Base-by-base conservation (phyloP, 2,113 vertebrate species). In the Pongo pygmaeus region DNA sequence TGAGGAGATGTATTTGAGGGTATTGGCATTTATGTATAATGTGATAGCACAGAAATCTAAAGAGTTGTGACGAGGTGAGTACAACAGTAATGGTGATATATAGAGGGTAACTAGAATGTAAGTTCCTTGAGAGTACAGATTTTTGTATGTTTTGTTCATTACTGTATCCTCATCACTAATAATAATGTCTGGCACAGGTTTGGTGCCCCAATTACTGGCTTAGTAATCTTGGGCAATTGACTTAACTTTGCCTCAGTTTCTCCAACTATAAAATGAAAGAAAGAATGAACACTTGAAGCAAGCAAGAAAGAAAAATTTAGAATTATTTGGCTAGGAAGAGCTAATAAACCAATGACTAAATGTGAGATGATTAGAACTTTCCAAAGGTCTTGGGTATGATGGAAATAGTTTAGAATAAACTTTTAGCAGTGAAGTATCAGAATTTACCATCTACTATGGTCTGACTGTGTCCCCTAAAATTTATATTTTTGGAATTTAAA, bases 31-130 rank as follows among this genome's bases (percentile, higher is more conserved):
- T 18, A 59, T 43, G 40, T 22, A 5, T 55, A 10, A 7, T 2
- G 30, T 10, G 32, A 27, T 11, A 38, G 81, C 23, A 11, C 32
- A 57, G 50, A 40, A 13, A 18, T 11, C 5, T 25, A 40, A 46
- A 52, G 50, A 16, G 12, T 12, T 20, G 23, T 75, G 8, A 30
- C 32, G 30, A 55, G 69, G 57, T 48, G 9, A n/a, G 20, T 35
- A 8, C 61, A 20, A 30, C n/a, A 13, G 13, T 30, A 32, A 16
- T 40, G 8, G 55, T 67, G 18, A 2, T 32, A 1, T 40, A 2
- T 3, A 12, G 35, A 40, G 64, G 10, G 59, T 17, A 27, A 18
- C 2, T 12, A 23, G 13, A 12, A 11, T 0, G n/a, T 2, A n/a
- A 32, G 30, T 17, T 32, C 30, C 61, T 43, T 52, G 35, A 59